Percentiles rank a stretch among this genome's conserved stretches.
Evolutionary conservation across 2,797 vertebrate genomes (phyloP).

Genomic region (Hybognathus amarus): DNA sequence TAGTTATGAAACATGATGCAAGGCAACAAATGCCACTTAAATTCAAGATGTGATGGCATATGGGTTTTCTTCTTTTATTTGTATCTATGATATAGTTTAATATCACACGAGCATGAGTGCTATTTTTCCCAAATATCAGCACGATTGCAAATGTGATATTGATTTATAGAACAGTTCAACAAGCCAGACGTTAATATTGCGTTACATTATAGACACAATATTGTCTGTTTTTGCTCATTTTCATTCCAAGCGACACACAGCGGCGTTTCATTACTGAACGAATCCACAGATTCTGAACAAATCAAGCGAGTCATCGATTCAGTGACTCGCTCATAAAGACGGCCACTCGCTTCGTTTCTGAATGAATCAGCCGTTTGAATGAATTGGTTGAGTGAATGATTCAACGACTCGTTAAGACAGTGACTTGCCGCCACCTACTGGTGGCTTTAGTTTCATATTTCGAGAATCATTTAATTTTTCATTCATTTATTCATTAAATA

Average conservation of each 20-base stretch:
- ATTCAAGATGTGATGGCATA: not conserved
- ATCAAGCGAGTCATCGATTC: too few species aligned
- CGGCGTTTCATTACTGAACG: too few species aligned
- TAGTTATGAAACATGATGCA: not conserved
- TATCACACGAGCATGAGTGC: not conserved
- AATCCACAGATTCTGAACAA: too few species aligned
- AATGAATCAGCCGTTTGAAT: not conserved
- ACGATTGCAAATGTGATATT: not conserved
- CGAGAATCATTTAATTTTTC: not conserved
- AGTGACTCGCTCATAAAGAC: too few species aligned
- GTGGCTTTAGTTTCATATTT: not conserved
- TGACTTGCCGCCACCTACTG: not conserved
- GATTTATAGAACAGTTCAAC: not conserved
- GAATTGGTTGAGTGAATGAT: not conserved
- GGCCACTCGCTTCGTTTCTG: too few species aligned
- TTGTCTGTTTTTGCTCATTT: too few species aligned
- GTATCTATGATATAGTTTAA: not conserved
- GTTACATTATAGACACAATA: too few species aligned
- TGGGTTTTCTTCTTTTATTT: not conserved
- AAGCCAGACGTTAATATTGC: not conserved
- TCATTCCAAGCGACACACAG: too few species aligned
- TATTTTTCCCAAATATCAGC: not conserved
- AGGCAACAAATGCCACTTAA: not conserved
- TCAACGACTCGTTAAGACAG: too few species aligned
- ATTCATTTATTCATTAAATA: too few species aligned